These are phyloP conservation scores for Hetaerina titia DNA, from an alignment of 2,888 invertebrate genomes.

Conservation along the genomic window DNA sequence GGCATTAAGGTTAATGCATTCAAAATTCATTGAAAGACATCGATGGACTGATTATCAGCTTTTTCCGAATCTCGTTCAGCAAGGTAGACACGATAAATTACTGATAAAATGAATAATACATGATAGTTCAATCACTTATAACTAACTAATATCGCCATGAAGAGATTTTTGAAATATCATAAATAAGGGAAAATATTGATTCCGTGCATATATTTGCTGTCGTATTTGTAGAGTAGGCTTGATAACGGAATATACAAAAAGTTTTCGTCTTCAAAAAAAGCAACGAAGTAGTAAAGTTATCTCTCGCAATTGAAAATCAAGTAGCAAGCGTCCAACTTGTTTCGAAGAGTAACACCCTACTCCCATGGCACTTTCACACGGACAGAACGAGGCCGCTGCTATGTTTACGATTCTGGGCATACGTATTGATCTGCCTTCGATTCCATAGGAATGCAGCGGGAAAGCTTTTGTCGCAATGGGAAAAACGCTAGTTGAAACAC, in stretches of 20 bases:
- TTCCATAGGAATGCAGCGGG: constrained; percentile 8
- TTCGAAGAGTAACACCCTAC: not conserved
- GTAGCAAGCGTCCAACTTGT: not conserved
- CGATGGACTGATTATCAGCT: no score
- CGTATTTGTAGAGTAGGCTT: not conserved
- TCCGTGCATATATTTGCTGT: not conserved
- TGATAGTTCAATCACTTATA: no score
- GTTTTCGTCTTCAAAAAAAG: not conserved
- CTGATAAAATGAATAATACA: no score
- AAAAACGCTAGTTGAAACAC: not conserved
- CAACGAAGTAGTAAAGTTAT: not conserved
- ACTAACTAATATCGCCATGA: no score
- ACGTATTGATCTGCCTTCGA: not conserved
- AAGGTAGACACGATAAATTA: no score
- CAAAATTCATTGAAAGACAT: no score
- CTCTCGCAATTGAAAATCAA: constrained; percentile 2
- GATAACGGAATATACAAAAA: not conserved
- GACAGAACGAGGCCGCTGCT: not conserved
- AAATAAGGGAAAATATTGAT: not conserved
- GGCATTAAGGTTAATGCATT: no score
- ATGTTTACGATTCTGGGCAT: not conserved
- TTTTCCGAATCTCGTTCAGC: no score
- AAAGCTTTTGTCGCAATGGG: constrained; percentile 31
- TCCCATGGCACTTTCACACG: not conserved
- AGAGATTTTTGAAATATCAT: no score